phyloP scores from a whole-genome alignment of 2,113 vertebrate genomes.

The Heterochromis multidens region DNA sequence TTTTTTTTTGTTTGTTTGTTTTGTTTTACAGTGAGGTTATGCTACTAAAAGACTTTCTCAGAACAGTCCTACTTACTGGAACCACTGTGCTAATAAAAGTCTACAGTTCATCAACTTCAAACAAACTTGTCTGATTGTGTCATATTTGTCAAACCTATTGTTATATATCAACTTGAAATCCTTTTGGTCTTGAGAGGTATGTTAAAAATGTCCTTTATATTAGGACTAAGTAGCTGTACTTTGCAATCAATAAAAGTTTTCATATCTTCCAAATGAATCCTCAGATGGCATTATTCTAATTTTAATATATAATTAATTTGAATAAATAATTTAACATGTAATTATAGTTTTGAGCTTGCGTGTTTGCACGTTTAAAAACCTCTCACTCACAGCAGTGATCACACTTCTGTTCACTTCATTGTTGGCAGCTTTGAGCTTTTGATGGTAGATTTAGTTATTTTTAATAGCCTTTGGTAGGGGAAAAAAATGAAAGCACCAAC shows the following conservation, averaged over 20 bases:
- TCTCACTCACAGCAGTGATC: neutral
- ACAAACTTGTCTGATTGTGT: neutral
- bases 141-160: neutral
- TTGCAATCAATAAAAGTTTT: neutral
- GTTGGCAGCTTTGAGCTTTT: neutral
- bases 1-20: no score
- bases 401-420: neutral
- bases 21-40: no score
- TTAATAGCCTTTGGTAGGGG: neutral
- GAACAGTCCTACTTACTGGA: neutral
- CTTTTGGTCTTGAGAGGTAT: neutral
- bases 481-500: neutral
- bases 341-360: neutral
- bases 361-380: neutral
- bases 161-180: neutral
- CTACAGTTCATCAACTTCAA: neutral
- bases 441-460: neutral
- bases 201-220: neutral
- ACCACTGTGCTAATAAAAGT: neutral
- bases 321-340: neutral
- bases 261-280: neutral
- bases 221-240: neutral
- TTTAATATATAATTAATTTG: neutral
- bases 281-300: neutral
- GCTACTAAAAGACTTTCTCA: neutral